Evolutionary conservation across 2,113 vertebrate genomes (phyloP), one percentile per base, ranked within the genome.

Genomic region (Ictalurus furcatus): DNA sequence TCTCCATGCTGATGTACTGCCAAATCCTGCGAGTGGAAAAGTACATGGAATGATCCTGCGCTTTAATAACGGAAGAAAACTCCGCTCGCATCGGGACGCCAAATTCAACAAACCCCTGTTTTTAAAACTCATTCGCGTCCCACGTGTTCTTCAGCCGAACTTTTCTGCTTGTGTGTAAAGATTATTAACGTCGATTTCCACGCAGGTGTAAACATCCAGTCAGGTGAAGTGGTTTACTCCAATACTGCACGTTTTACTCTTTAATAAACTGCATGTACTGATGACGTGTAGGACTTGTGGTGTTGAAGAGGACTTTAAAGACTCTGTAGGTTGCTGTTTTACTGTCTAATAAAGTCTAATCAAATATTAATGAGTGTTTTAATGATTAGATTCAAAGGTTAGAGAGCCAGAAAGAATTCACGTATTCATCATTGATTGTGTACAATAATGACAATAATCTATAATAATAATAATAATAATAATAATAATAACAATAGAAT

Each of bases 1-100:
- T 97, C 94, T 97, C 97, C 91, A 93, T 97, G 94, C 91, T 96
- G 93, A 97, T 97, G 97, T 97, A 96, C 90, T 97, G 96, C 92
- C 97, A 97, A 44, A 96, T 97, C 65, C 93, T 93, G 58, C 94
- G 94, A 9, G 95, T 94, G 11, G 96, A 97, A 92, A 96, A 97
- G 83, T 95, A 95, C 85, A 74, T 96, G 90, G 94, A 96, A 92
- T 97, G 92, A 95, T n/a, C 79, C 34, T 37, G 40, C 17, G 21
- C 3, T 34, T 28, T 5, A 61, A 16, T 34, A 17, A n/a, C 48
- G 34, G 48, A 12, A 21, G 54, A 82, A 30, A 23, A 23, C 12
- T 59, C 30, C 56, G 23, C 30, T 21, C 25, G 0, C 0, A 0
- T 34, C 54, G 19, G 52, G 52, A 58, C 25, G 13, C 44, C 78